Conservation (phyloP, 2,113 vertebrate species). For the Ochotona princeps region DNA sequence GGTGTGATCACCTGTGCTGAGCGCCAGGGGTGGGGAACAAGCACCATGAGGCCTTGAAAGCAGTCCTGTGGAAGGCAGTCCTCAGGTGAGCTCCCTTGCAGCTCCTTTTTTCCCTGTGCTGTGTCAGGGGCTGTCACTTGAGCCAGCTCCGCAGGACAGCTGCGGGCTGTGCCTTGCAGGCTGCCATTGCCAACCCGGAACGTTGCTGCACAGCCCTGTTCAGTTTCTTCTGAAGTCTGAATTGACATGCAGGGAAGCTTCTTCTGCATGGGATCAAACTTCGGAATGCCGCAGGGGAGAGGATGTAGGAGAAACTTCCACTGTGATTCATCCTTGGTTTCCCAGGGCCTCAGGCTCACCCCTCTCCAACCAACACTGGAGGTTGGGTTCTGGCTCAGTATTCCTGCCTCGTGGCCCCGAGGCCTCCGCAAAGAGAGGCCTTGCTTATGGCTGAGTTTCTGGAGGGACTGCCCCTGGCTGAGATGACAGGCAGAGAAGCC, state of each 20-base stretch:
- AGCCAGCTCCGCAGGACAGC: neutral
- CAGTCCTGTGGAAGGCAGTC: neutral
- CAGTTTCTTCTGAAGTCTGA: neutral
- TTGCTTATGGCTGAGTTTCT: neutral
- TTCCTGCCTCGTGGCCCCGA: neutral
- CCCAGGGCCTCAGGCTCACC: neutral
- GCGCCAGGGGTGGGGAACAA: neutral
- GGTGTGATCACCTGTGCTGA: neutral
- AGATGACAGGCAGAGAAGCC: neutral
- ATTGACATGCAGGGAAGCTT: neutral
- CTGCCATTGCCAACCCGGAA: neutral
- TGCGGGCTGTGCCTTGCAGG: fast-evolving
- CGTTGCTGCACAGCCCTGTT: neutral
- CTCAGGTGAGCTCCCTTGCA: neutral
- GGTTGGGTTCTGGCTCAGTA: neutral
- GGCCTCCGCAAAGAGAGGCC: neutral
- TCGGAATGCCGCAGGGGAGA: too few relatives aligned
- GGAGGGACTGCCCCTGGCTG: too few relatives aligned
- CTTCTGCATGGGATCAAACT: neutral
- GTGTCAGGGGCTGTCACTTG: neutral
- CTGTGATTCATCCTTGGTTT: neutral
- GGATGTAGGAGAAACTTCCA: neutral
- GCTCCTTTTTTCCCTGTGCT: neutral
- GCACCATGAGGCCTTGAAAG: neutral
- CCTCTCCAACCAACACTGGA: neutral